phyloP scores from a whole-genome alignment of 2,888 invertebrate species.

The Phyllotreta striolata region DNA sequence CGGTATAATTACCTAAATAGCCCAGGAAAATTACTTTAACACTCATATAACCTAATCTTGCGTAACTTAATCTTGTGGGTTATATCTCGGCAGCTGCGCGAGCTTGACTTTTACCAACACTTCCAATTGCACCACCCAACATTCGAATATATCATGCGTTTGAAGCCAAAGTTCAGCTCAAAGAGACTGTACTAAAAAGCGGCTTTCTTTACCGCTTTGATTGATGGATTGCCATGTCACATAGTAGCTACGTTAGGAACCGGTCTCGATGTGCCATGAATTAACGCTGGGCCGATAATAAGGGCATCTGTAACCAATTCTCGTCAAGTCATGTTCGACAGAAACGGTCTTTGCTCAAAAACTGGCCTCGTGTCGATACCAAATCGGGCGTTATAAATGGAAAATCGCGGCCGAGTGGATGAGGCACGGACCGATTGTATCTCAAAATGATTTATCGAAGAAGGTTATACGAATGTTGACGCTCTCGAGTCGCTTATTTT shows the following conservation, averaged over 20 bases:
- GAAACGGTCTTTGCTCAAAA: slow-evolving; percentile 52
- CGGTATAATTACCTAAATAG: slow-evolving; percentile 50
- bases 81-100: too few relatives aligned
- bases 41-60: too few relatives aligned
- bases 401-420: slow-evolving; percentile 4
- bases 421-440: slow-evolving; percentile 9
- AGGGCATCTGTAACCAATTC: slow-evolving; percentile 52
- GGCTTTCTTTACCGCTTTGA: slow-evolving; percentile 53
- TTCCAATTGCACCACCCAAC: too few relatives aligned
- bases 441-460: too few relatives aligned
- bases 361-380: slow-evolving; percentile 50
- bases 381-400: slow-evolving; percentile 49
- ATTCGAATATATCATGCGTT: too few relatives aligned
- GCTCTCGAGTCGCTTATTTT: too few relatives aligned
- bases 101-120: too few relatives aligned
- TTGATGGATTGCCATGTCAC: slow-evolving; percentile 56
- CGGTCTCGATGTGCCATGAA: slow-evolving; percentile 49
- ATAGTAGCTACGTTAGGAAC: slow-evolving; percentile 50
- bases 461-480: too few relatives aligned
- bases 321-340: slow-evolving; percentile 50
- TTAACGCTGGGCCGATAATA: slow-evolving; percentile 51
- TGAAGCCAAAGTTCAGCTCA: too few relatives aligned
- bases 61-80: too few relatives aligned
- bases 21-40: slow-evolving; percentile 2
- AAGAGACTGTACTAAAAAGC: slow-evolving; percentile 39